Base-by-base conservation (phyloP, 2,113 vertebrate genomes). In the Actenoides lindsayi region DNA sequence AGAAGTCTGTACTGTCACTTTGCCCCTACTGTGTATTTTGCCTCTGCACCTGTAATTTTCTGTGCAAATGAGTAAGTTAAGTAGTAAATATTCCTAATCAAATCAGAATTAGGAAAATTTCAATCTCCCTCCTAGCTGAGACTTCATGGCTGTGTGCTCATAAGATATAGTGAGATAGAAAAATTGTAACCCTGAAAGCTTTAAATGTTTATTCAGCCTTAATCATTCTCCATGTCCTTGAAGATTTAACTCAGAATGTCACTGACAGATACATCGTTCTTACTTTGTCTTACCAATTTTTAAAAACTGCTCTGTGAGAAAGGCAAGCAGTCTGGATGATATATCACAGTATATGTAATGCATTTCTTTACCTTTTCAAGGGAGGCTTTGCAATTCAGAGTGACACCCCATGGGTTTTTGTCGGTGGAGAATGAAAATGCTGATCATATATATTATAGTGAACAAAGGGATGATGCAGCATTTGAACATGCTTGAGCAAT, bases 401-500 rank as follows among this genome's bases (percentile, higher is more conserved):
- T 89, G 59, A 75, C 33, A 65, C 25, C 76, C 54, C 31, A 24
- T 64, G 24, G 13, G 54, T 37, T 70, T 74, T 54, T 77, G 60
- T 4, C 19, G 9, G 63, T 62, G 48, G 50, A 94, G 86, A 87
- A 89, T 64, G 53, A 82, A 67, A 77, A 77, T 83, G 84, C 64
- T 89, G 88, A 89, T 97, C 83, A 65, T 76, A 76, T 76, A 74
- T 30, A 19, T 13, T 68, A 16, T 44, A 44, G 21, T 2, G 3
- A 92, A 95, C 87, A 60, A 74, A 59, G 76, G 78, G 57, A 41
- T 97, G 90, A 85, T 74, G 39, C 87, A 91, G 88, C 53, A 62
- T 89, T 84, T 13, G 11, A 87, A 78, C 24, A 4, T 10, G 20
- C 54, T 51, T 42, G 57, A 96, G 51, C 51, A 88, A 83, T 1